Evolutionary conservation across 2,797 vertebrate genomes (phyloP).

Genomic region (Intellagama lesueurii): DNA sequence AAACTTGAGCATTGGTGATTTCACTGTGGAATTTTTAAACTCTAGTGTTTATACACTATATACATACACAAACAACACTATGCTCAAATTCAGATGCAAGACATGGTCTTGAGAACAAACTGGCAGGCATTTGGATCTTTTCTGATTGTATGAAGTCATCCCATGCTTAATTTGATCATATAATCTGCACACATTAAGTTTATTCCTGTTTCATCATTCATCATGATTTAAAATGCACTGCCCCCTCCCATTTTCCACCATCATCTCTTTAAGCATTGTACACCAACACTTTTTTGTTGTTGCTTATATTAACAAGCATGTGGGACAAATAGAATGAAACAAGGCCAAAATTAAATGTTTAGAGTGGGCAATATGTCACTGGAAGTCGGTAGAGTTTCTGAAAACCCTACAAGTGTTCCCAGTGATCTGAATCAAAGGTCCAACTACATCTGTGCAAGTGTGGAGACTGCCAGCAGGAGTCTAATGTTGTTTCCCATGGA

Average conservation of each 20-base stretch:
- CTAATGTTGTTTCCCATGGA: neutral
- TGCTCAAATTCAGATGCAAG: neutral
- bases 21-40: slow-evolving; percentile 17
- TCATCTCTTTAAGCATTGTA: neutral
- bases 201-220: neutral
- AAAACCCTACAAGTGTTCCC: neutral
- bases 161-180: neutral
- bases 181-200: neutral
- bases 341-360: neutral
- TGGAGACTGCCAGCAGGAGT: neutral
- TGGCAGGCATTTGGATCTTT: neutral
- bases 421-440: slow-evolving; percentile 21
- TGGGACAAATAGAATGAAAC: neutral
- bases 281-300: neutral
- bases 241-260: too few relatives aligned
- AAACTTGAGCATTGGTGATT: slow-evolving; percentile 9
- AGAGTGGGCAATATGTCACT: neutral
- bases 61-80: too few relatives aligned
- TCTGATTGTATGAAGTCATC: neutral
- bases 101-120: neutral
- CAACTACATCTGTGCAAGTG: slow-evolving; percentile 12
- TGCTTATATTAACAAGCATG: neutral
- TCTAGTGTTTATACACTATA: too few relatives aligned
- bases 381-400: neutral
- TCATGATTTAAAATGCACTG: too few relatives aligned